These are phyloP conservation scores for Conus betulinus DNA, from an alignment of 1,140 invertebrate genomes.

Conservation along the genomic window DNA sequence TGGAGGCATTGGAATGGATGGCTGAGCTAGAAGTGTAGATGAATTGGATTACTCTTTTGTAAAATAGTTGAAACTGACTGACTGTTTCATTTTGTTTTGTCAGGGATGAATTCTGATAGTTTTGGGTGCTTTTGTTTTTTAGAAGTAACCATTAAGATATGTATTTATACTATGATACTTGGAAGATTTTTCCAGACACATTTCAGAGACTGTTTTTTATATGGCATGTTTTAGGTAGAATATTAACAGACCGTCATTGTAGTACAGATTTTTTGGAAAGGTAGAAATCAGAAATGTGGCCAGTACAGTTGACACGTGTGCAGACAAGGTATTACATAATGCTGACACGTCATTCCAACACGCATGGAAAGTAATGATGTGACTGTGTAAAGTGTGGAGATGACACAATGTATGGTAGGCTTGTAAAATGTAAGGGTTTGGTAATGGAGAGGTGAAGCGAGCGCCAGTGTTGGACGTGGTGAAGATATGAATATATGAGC, in stretches of 20 bases:
- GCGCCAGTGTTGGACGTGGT: neutral
- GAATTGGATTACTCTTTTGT: too few relatives aligned
- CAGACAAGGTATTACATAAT: too few relatives aligned
- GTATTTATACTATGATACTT: too few relatives aligned
- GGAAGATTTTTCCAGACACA: neutral
- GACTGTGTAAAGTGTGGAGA: neutral
- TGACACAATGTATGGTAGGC: neutral
- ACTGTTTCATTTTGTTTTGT: too few relatives aligned
- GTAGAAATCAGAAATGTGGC: neutral
- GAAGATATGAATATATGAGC: neutral
- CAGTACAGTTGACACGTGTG: neutral
- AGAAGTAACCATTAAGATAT: too few relatives aligned
- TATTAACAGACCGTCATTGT: neutral
- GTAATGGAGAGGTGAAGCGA: neutral
- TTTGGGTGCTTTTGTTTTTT: too few relatives aligned
- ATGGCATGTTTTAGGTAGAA: neutral
- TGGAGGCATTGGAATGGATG: too few relatives aligned
- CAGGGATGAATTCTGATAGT: too few relatives aligned
- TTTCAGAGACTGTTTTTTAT: neutral
- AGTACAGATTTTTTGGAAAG: neutral
- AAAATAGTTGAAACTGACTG: too few relatives aligned
- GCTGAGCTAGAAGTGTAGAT: too few relatives aligned
- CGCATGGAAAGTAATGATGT: neutral
- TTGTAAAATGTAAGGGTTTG: neutral
- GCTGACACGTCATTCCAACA: neutral